Conservation (phyloP, 1,140 invertebrate species). For the Trichonephila inaurata region DNA sequence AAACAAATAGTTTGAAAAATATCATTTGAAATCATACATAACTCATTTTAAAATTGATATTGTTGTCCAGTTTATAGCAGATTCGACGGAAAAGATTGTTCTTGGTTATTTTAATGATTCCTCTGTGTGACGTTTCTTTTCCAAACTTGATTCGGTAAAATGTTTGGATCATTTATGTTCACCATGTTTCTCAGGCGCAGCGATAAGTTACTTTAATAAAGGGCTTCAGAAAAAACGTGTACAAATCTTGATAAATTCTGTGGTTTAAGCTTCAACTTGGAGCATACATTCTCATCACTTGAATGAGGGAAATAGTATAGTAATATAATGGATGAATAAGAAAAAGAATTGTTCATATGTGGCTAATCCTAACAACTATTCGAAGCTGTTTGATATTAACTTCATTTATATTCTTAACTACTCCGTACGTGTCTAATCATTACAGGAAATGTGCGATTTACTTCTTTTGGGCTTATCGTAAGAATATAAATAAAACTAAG, state of each 20-base stretch:
- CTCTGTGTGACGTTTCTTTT: no score
- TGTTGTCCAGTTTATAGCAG: no score
- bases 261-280: background rate
- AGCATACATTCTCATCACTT: slow-evolving; percentile 12
- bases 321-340: background rate
- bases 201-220: no score
- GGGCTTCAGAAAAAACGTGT: no score
- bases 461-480: background rate
- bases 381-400: background rate
- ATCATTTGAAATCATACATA: no score
- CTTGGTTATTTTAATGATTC: no score
- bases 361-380: background rate
- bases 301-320: background rate
- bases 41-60: no score
- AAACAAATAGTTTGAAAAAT: no score
- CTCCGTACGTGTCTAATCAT: background rate
- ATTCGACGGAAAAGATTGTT: no score
- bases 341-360: background rate
- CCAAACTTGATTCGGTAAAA: no score
- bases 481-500: background rate
- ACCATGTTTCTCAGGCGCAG: no score
- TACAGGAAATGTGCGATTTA: background rate
- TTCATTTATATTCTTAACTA: background rate
- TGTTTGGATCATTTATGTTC: no score
- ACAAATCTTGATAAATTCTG: background rate